Evolutionary conservation across 2,888 invertebrate genomes (phyloP).

Genomic region (Achlya flavicornis): DNA sequence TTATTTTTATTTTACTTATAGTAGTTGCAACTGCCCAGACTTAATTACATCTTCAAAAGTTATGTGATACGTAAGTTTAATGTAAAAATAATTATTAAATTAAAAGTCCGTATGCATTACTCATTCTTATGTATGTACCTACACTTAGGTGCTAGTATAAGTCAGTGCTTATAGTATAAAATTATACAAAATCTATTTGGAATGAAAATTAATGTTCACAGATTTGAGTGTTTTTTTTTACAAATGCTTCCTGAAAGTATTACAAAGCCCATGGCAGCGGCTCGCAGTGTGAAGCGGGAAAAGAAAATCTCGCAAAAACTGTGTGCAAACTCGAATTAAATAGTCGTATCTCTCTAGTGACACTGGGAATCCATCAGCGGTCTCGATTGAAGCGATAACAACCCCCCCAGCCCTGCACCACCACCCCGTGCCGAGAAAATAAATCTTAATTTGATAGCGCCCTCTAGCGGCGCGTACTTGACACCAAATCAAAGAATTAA

Average conservation of each 20-base stretch:
- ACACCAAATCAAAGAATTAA: conserved; percentile 20
- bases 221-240: conserved; percentile 16
- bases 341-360: conserved; percentile 70
- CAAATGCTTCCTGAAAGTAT: conserved; percentile 43
- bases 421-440: conserved; percentile 42
- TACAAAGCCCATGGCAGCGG: conserved; percentile 45
- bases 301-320: conserved; percentile 65
- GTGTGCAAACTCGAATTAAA: conserved; percentile 75
- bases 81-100: too few species aligned
- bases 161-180: too few species aligned
- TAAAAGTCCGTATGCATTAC: too few species aligned
- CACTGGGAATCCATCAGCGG: conserved; percentile 74
- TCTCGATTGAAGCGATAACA: conserved; percentile 64
- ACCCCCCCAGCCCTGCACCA: conserved; percentile 33
- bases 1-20: too few species aligned
- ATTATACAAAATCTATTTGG: background rate
- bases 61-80: too few species aligned
- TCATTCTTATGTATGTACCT: too few species aligned
- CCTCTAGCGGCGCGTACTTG: conserved; percentile 32
- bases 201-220: background rate
- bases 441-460: conserved; percentile 71
- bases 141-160: too few species aligned
- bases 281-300: conserved; percentile 48
- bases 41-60: too few species aligned
- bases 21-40: too few species aligned